Evolutionary conservation across 2,113 vertebrate species (phyloP).

Genomic region (Tragelaphus buxtoni): DNA sequence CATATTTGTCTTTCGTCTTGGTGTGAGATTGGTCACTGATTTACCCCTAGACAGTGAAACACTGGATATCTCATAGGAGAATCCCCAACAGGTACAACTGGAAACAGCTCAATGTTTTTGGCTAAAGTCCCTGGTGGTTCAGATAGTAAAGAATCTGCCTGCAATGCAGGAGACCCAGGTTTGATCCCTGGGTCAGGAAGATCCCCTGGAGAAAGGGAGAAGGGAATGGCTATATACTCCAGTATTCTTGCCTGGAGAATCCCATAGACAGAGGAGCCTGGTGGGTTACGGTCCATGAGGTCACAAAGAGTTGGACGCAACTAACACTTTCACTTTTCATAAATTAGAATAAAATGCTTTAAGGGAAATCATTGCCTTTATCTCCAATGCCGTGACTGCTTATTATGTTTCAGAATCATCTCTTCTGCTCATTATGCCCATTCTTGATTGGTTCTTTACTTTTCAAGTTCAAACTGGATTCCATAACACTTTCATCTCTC

Average conservation of each 20-base stretch:
- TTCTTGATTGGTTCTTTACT: background rate
- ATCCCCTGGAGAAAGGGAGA: background rate
- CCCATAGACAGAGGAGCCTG: background rate
- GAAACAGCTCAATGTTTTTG: background rate
- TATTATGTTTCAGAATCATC: background rate
- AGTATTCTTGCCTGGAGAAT: background rate
- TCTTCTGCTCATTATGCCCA: background rate
- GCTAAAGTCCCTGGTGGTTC: background rate
- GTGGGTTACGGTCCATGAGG: background rate
- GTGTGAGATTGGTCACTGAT: background rate
- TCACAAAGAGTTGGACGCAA: background rate
- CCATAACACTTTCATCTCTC: background rate
- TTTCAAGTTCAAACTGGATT: background rate
- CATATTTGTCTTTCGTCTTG: background rate
- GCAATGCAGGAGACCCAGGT: background rate
- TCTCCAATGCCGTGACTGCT: background rate
- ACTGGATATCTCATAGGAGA: rapidly evolving
- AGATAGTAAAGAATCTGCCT: background rate
- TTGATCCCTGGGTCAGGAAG: background rate
- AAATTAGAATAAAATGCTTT: background rate
- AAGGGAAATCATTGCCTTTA: background rate
- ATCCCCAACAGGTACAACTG: background rate
- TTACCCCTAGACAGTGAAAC: background rate
- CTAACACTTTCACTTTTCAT: background rate
- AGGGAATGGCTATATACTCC: background rate